Base-by-base conservation (phyloP, 2,888 invertebrate species). In the Eupithecia exiguata region DNA sequence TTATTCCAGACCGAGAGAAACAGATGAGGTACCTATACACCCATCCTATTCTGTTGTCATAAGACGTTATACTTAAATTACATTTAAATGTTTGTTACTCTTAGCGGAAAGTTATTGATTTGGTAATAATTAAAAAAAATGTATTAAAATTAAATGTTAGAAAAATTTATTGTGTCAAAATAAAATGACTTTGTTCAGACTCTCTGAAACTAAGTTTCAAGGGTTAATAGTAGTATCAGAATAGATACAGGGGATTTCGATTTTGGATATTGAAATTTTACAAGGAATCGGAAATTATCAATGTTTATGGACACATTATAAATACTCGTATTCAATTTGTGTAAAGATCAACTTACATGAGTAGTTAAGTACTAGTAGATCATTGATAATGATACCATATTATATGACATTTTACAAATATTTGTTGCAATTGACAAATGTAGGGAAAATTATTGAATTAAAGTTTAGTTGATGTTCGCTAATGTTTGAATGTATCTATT, bases 141-240 rank as follows among this genome's bases (percentile, higher is more conserved):
- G 7, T 58, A 58, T 58, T 67, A 35, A 68, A 65, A 67, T 67
- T 3, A 65, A 71, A 71, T 18, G 40, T 36, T 75, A 76, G 70
- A 46, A 58, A 69, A 74, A 69, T 67, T 53, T 38, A 53, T 58
- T 65, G 43, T 75, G 72, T 77, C 72, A 74, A 77, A 72, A 68
- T 77, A 62, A 46, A 58, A 65, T 49, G 12, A 66, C 71, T 77
- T 77, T 53, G 62, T 71, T 53, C 40, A 43, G 65, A 58, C 71
- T 74, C 70, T 74, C 71, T 38, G 75, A 78, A 78, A 78, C 78
- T 74, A 75, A 78, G 78, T 78, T 78, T 78, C 78, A 67, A 70
- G 61, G 46, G 74, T 71, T 66, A 62, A 68, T 75, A 72, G 75
- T 70, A 71, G 76, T 71, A 76, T 76, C 76, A 69, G 61, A 72